Evolutionary conservation across 2,113 vertebrate genomes (phyloP), one percentile per base, ranked within the genome.

Genomic region (Hystrix cristata): DNA sequence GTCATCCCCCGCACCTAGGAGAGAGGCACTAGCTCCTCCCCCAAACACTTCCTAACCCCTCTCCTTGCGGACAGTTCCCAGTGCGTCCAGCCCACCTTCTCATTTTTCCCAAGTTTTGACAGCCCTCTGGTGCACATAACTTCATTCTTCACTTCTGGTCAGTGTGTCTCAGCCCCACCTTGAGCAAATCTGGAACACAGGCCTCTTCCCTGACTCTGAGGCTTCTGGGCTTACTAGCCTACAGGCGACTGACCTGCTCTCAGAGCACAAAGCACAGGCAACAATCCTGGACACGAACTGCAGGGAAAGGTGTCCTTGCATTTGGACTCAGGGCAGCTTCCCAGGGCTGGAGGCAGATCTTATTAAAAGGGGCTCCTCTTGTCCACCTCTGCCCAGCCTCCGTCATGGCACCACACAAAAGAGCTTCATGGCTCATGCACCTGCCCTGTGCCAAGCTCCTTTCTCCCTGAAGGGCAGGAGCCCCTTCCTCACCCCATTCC

Each of bases 211-310:
- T 74, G 48, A 64, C 38, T 57, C 43, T 4, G 1, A 64, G 16
- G 74, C 62, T 48, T 69, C 13, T 5, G 25, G 38, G 12, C 31
- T 78, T 46, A 13, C 11, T 25, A 31, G 43, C 48, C 38, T 88
- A 15, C 29, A 76, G 21, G 71, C 25, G 25, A 43, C 88, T 5
- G 0, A 60, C 27, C 60, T 59, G 65, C 59, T 59, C 7, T 43
- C 34, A 18, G 46, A 71, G 78, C n/a, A 82, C n/a, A 82, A 51
- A 65, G 59, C 19, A 34, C 1, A 10, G 64, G 34, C 62, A 79
- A 16, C 48, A 13, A 31, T 5, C 8, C 0, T 13, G 0, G 1
- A 65, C 9, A 23, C 4, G 43, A 14, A 51, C 31, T 3, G 2
- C 9, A 10, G 53, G 60, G 29, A 43, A 85, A 53, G 23, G n/a